Base-by-base conservation (phyloP, 2,888 invertebrate genomes). In the Heliconius charithonia region DNA sequence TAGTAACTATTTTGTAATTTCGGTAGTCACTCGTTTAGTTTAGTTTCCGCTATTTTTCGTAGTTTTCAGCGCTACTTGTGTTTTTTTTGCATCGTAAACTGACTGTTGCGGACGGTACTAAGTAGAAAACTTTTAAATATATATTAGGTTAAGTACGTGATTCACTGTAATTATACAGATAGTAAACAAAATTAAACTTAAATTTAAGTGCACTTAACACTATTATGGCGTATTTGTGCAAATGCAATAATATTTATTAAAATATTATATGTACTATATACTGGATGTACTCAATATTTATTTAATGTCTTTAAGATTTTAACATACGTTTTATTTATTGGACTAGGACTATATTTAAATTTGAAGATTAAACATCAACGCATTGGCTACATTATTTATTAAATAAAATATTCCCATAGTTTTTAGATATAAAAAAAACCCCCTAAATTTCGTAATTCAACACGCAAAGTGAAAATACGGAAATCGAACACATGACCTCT, bases 1-100 rank as follows among this genome's bases (percentile, higher is more conserved):
- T 81, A 80, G 82, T 82, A 81, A 80, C 74, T 78, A 75, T 81
- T 78, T 71, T 29, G 77, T 73, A 79, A 80, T 82, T 81, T 65
- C 65, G 51, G 77, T 76, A 72, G 78, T 79, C 78, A 79, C 77
- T 70, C 71, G 75, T 73, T 79, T 78, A 81, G 81, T 82, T 80
- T 81, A 81, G 81, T 81, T 79, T 80, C 72, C 74, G 51, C 71
- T 63, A 56, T 78, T 71, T 76, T 59, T 72, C 2, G 62, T 25
- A 72, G 62, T 73, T 78, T 75, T 81, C 56, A 29, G 72, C n/a
- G n/a, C 67, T 75, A 29, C 67, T 67, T 66, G 73, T 63, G 72
- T 19, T 73, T 37, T 59, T 73, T 22, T 73, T 32, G 32, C 29
- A 59, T 22, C 29, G 51, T 62, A 16, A 16, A 19, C 32, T 41